A percentile compares a stretch with the other conserved stretches of the same genome.
Evolutionary conservation across 2,797 vertebrate species (phyloP).

Genomic region (Epinephelus coioides): DNA sequence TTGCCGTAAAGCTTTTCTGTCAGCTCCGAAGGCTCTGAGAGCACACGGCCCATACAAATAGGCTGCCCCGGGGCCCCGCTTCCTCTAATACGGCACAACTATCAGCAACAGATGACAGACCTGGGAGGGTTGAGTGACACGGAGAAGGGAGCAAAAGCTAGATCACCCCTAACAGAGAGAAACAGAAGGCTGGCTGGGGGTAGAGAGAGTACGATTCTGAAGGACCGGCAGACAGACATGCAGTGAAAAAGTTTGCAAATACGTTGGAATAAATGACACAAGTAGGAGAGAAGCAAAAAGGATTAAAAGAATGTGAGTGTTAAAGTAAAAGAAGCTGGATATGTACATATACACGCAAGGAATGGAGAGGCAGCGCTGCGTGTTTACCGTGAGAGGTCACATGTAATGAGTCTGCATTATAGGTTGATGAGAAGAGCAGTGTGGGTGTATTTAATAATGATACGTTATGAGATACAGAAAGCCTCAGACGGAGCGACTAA

Average conservation of each 20-base stretch:
- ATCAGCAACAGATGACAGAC: constrained; percentile 78
- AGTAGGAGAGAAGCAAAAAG: background rate
- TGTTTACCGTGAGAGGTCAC: constrained; percentile 56
- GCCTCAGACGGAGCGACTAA: background rate
- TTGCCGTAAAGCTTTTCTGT: constrained; percentile 76
- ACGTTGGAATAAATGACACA: background rate
- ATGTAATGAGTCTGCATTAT: constrained; percentile 53
- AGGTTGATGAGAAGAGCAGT: constrained; percentile 34
- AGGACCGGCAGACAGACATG: constrained; percentile 4
- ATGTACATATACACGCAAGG: constrained; percentile 8
- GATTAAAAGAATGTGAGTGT: background rate
- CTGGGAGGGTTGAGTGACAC: constrained; percentile 28
- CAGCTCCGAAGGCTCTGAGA: constrained; percentile 68
- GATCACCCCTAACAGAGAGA: constrained; percentile 51
- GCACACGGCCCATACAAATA: constrained; percentile 73
- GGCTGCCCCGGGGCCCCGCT: constrained; percentile 68
- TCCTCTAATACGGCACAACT: constrained; percentile 71
- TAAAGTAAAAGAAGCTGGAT: constrained; percentile 7
- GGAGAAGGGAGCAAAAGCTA: constrained; percentile 36
- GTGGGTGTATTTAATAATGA: constrained; percentile 73
- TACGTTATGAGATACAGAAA: constrained; percentile 47
- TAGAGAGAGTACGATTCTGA: background rate
- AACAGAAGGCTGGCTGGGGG: constrained; percentile 35
- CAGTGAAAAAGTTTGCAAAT: constrained; percentile 13
- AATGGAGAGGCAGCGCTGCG: constrained; percentile 18